phyloP scores from a whole-genome alignment of 2,888 invertebrate genomes.

The Leptogaster cylindrica region DNA sequence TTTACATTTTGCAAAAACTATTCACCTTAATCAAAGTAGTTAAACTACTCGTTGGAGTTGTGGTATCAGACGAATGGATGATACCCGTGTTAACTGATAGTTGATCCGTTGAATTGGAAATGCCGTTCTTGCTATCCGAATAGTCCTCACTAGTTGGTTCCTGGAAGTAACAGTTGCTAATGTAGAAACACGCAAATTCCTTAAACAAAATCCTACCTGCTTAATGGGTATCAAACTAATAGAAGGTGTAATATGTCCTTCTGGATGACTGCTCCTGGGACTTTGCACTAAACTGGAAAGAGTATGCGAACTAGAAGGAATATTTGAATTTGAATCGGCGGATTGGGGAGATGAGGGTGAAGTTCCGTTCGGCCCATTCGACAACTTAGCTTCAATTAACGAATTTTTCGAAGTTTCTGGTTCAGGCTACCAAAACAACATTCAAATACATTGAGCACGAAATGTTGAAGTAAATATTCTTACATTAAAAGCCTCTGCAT shows the following conservation, averaged over 20 bases:
- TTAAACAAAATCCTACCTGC: slow-evolving; percentile 64
- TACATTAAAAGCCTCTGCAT: slow-evolving; percentile 68
- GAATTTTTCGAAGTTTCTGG: slow-evolving; percentile 46
- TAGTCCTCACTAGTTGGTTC: slow-evolving; percentile 54
- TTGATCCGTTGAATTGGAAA: slow-evolving; percentile 49
- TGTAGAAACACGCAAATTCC: slow-evolving; percentile 30
- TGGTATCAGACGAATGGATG: slow-evolving; percentile 55
- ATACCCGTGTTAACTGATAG: slow-evolving; percentile 62
- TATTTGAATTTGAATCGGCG: slow-evolving; percentile 76
- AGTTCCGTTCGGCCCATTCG: slow-evolving; percentile 54
- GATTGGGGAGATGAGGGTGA: slow-evolving; percentile 79
- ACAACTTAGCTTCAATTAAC: slow-evolving; percentile 48
- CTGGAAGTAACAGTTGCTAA: slow-evolving; percentile 47
- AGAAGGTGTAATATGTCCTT: slow-evolving; percentile 76
- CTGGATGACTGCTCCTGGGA: slow-evolving; percentile 56
- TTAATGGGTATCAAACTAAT: slow-evolving; percentile 87
- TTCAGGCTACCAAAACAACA: slow-evolving; percentile 51
- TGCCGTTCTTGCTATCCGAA: slow-evolving; percentile 54
- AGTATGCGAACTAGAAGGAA: slow-evolving; percentile 73
- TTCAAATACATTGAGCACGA: background rate
- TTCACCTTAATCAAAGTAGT: slow-evolving; percentile 80
- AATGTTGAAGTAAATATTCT: slow-evolving; percentile 54
- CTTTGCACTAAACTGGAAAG: slow-evolving; percentile 47
- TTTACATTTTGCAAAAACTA: background rate
- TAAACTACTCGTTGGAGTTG: slow-evolving; percentile 71